A percentile compares a stretch with the other conserved stretches of the same genome.
Conservation (phyloP, 2,888 invertebrate genomes). For the Noctuana brunneofusca region DNA sequence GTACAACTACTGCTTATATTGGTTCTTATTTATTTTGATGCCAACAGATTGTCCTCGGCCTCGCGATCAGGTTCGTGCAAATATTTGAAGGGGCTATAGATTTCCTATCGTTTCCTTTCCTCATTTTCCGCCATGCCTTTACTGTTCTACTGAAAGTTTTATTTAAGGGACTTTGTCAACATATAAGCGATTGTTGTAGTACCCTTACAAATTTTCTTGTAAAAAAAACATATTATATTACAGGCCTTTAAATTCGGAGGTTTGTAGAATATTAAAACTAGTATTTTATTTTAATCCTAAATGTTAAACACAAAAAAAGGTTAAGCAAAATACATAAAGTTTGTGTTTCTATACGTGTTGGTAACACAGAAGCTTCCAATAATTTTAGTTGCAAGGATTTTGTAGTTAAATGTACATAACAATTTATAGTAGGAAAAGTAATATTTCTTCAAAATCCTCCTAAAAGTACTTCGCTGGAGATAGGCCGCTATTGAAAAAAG, state of each 20-base stretch:
- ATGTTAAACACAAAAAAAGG: too few relatives aligned
- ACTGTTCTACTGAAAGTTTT: slow-evolving; percentile 16
- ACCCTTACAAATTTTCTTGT: not conserved
- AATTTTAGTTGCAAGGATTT: not conserved
- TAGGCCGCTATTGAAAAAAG: slow-evolving; percentile 30
- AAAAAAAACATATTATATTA: not conserved
- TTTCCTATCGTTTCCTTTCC: slow-evolving; percentile 18
- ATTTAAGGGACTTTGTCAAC: not conserved
- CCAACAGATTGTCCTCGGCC: slow-evolving; percentile 15
- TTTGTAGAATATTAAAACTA: too few relatives aligned
- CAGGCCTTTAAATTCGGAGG: too few relatives aligned
- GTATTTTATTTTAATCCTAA: too few relatives aligned
- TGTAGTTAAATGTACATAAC: not conserved
- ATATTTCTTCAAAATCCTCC: slow-evolving; percentile 13
- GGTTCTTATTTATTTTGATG: slow-evolving; percentile 15
- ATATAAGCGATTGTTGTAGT: not conserved
- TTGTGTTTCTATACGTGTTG: too few relatives aligned
- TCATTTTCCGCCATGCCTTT: slow-evolving; percentile 23
- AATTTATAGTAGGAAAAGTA: not conserved
- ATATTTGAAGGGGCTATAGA: slow-evolving; percentile 28
- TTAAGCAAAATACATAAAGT: too few relatives aligned
- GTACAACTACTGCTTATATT: slow-evolving; percentile 6
- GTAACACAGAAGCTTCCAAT: not conserved
- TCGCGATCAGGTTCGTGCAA: slow-evolving; percentile 26
- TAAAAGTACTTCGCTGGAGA: slow-evolving; percentile 13